A percentile compares a stretch with the other conserved stretches of the same genome.
Evolutionary conservation across 2,797 vertebrate species (phyloP).

Genomic region (Melanotaenia parkinsoni): DNA sequence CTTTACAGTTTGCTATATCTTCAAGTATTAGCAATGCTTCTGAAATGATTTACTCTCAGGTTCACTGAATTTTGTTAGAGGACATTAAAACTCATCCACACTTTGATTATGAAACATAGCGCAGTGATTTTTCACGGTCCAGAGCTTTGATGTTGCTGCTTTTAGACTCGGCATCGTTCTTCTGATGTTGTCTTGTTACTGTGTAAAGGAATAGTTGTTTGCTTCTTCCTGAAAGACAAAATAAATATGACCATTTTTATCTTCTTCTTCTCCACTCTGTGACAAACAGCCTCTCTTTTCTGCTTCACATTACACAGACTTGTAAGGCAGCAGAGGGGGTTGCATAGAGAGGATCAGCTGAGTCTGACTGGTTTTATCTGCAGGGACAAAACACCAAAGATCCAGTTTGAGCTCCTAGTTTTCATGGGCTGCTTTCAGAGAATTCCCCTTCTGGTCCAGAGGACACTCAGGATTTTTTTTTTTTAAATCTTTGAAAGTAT

Average conservation of each 20-base stretch:
- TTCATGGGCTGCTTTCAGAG: slow-evolving; percentile 11
- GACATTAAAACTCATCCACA: background rate
- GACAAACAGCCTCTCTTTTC: slow-evolving; percentile 26
- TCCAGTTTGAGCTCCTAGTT: slow-evolving; percentile 11
- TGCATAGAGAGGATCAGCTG: background rate
- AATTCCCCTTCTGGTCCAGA: background rate
- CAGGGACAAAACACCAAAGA: slow-evolving; percentile 24
- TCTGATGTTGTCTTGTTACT: slow-evolving; percentile 35
- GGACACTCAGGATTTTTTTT: no score
- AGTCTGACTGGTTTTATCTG: slow-evolving; percentile 7
- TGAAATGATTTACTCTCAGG: slow-evolving; percentile 32
- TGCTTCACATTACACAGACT: slow-evolving; percentile 27
- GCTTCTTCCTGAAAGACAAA: slow-evolving; percentile 43
- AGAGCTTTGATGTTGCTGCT: slow-evolving; percentile 33
- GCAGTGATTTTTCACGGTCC: slow-evolving; percentile 13
- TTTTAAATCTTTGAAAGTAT: no score
- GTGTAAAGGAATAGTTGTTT: slow-evolving; percentile 41
- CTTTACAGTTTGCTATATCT: slow-evolving; percentile 8
- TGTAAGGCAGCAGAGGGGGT: slow-evolving; percentile 19
- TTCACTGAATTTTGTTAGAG: slow-evolving; percentile 26
- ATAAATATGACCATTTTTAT: slow-evolving; percentile 50
- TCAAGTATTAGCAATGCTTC: slow-evolving; percentile 4
- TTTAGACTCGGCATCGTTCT: slow-evolving; percentile 20
- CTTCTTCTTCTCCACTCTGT: slow-evolving; percentile 16
- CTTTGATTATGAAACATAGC: slow-evolving; percentile 19